phyloP scores from a whole-genome alignment of 2,797 vertebrate genomes.

The Silurus aristotelis region DNA sequence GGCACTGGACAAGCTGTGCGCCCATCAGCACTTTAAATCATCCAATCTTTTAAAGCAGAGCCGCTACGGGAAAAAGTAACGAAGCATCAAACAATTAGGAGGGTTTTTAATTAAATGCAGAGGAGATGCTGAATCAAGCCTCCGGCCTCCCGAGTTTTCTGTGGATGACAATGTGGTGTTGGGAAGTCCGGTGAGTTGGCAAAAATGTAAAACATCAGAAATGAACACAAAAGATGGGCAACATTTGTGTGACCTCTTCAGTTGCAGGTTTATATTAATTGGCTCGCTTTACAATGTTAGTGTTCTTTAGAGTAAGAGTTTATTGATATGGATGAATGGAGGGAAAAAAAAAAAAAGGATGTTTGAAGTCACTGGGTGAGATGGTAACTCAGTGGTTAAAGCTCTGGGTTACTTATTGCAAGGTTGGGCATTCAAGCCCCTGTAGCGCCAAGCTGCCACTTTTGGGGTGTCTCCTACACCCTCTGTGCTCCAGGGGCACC shows the following conservation, averaged over 20 bases:
- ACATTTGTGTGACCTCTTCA: no score
- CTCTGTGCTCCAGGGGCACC: no score
- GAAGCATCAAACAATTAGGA: conserved; percentile 73
- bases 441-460: no score
- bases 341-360: no score
- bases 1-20: conserved; percentile 74
- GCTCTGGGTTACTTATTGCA: no score
- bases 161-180: not conserved
- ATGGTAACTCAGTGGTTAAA: no score
- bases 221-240: not conserved
- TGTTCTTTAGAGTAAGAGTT: no score
- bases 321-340: no score
- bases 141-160: conserved; percentile 40
- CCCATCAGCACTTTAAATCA: conserved; percentile 80
- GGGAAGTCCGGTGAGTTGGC: not conserved
- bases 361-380: no score
- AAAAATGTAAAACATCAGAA: not conserved
- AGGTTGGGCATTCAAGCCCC: no score
- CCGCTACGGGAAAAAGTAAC: conserved; percentile 70
- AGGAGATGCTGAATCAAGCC: conserved; percentile 72
- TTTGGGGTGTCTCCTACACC: no score
- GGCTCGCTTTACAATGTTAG: not conserved
- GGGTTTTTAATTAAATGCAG: conserved; percentile 75
- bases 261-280: not conserved
- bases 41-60: conserved; percentile 79